phyloP scores from a whole-genome alignment of 2,113 vertebrate species.

The Pachypanchax playfairii region DNA sequence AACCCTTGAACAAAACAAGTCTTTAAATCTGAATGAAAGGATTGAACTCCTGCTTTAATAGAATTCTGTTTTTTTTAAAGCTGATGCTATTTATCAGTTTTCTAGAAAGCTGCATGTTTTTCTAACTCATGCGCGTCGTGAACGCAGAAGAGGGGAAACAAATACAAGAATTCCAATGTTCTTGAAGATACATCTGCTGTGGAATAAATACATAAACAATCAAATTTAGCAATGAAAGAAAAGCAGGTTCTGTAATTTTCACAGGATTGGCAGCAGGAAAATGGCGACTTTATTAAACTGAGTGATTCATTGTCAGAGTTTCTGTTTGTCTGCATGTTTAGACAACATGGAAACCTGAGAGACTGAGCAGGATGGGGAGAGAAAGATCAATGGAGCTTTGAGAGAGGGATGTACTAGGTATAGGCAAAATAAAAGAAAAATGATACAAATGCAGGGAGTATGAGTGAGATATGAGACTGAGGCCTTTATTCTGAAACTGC shows the following conservation, averaged over 20 bases:
- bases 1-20: too few relatives aligned
- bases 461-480: background rate
- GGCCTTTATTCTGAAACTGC: background rate
- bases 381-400: conserved; percentile 60
- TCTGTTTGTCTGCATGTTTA: conserved; percentile 54
- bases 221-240: background rate
- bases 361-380: conserved; percentile 29
- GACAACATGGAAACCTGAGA: conserved; percentile 50
- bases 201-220: background rate
- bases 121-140: too few relatives aligned
- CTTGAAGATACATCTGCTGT: background rate
- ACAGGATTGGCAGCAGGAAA: conserved; percentile 24
- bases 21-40: too few relatives aligned
- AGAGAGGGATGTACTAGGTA: conserved; percentile 36
- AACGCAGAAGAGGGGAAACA: too few relatives aligned
- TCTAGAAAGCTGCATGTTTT: too few relatives aligned
- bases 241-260: conserved; percentile 24
- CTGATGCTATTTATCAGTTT: too few relatives aligned
- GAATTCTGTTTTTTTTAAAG: background rate
- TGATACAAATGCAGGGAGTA: conserved; percentile 22
- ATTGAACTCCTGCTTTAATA: too few relatives aligned
- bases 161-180: too few relatives aligned
- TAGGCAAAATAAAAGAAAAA: background rate
- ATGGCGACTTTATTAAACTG: conserved; percentile 53
- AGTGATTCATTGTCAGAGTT: conserved; percentile 62